Conservation (phyloP, 2,888 invertebrate species). For the Gonocerus acuteangulatus region DNA sequence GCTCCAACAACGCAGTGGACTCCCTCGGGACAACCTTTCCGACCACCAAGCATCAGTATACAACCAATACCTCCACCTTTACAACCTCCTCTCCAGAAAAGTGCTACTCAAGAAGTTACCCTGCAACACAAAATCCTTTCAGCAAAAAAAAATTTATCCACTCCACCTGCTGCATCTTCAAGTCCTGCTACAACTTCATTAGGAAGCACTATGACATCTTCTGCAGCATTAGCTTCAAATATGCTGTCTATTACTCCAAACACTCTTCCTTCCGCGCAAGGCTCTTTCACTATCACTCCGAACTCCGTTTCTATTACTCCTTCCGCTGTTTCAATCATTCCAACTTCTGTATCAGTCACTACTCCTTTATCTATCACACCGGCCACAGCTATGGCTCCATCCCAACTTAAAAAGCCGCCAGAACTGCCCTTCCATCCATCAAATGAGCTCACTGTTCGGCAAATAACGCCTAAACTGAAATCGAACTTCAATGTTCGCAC, state of each 20-base stretch:
- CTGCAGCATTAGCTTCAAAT: slow-evolving; percentile 2
- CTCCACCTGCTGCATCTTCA: background rate
- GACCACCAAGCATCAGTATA: slow-evolving; percentile 6
- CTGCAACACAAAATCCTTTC: slow-evolving; percentile 31
- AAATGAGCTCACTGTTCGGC: slow-evolving; percentile 13
- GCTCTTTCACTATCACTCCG: slow-evolving; percentile 8
- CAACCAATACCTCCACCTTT: slow-evolving; percentile 2
- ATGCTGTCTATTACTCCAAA: slow-evolving; percentile 23
- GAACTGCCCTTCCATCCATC: slow-evolving; percentile 9
- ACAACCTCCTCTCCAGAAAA: slow-evolving; percentile 1
- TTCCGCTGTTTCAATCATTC: background rate
- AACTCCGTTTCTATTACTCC: background rate
- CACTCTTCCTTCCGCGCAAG: background rate
- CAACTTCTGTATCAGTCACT: background rate
- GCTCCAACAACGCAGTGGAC: background rate
- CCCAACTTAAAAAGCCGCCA: slow-evolving; percentile 2
- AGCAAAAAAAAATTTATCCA: slow-evolving; percentile 28
- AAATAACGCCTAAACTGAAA: slow-evolving; percentile 12
- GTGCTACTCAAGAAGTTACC: slow-evolving; percentile 16
- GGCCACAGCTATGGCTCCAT: slow-evolving; percentile 9
- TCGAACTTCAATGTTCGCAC: background rate
- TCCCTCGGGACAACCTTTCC: slow-evolving; percentile 3
- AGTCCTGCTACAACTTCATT: slow-evolving; percentile 1
- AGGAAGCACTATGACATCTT: background rate
- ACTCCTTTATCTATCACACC: slow-evolving; percentile 5